These are phyloP conservation scores for Oncorhynchus mykiss DNA, from an alignment of 2,113 vertebrate genomes.

Conservation along the genomic window DNA sequence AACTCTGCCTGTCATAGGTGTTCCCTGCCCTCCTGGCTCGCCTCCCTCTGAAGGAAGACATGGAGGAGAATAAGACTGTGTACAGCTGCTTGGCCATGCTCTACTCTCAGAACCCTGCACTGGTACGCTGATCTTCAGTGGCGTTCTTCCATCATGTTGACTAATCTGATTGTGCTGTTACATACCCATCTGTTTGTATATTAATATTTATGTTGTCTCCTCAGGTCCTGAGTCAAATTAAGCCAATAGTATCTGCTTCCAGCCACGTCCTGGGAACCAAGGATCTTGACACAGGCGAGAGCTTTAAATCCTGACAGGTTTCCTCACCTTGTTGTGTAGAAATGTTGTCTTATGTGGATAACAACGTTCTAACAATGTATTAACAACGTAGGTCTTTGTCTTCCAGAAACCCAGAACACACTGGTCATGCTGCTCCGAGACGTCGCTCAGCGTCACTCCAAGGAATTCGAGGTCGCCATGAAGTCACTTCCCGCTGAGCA, in stretches of 20 bases:
- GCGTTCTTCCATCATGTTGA: not conserved
- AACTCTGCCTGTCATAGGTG: conserved; percentile 66
- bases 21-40: conserved; percentile 75
- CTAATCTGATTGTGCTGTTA: not conserved
- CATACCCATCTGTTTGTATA: not conserved
- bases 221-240: conserved; percentile 68
- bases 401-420: conserved; percentile 75
- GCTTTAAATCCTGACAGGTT: not conserved
- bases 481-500: conserved; percentile 75
- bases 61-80: conserved; percentile 85
- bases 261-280: conserved; percentile 61
- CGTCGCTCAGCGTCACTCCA: conserved; percentile 67
- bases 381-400: not conserved
- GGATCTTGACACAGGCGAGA: conserved; percentile 65
- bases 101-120: conserved; percentile 66
- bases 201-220: conserved; percentile 1
- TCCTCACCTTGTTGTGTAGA: not conserved
- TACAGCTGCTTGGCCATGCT: conserved; percentile 80
- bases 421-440: conserved; percentile 69
- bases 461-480: conserved; percentile 76
- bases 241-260: conserved; percentile 64
- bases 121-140: conserved; percentile 38
- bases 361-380: not conserved
- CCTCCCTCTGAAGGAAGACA: conserved; percentile 84
- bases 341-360: not conserved